phyloP scores from a whole-genome alignment of 2,113 vertebrate species.

The Engraulis encrasicolus region DNA sequence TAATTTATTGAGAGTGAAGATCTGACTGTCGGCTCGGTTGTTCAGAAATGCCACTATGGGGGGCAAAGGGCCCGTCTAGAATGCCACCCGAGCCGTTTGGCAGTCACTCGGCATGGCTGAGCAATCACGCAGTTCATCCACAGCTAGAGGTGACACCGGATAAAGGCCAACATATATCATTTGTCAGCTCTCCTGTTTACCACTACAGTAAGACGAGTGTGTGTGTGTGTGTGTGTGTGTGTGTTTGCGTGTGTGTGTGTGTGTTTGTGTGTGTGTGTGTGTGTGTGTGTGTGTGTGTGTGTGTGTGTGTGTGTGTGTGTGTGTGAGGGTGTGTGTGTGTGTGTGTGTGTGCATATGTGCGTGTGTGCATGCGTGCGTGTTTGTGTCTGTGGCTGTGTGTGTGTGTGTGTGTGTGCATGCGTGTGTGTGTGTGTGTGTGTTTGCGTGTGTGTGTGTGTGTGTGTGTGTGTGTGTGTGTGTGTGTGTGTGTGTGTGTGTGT shows the following conservation, averaged over 20 bases:
- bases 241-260: background rate
- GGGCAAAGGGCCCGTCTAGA: background rate
- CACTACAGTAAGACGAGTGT: background rate
- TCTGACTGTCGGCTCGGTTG: constrained; percentile 1
- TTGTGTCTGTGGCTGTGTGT: background rate
- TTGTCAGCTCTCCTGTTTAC: constrained; percentile 3
- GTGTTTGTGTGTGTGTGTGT: too few relatives aligned
- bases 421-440: background rate
- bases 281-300: constrained; percentile 7
- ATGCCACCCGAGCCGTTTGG: constrained; percentile 1
- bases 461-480: background rate
- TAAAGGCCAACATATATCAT: constrained; percentile 26
- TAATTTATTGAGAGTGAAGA: constrained; percentile 7
- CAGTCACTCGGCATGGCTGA: background rate
- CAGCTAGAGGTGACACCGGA: background rate
- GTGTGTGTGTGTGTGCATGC: background rate
- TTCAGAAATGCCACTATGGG: constrained; percentile 35
- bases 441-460: background rate
- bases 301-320: background rate
- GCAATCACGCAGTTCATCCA: background rate
- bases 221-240: constrained; percentile 6
- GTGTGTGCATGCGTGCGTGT: background rate
- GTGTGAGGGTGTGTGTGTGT: background rate
- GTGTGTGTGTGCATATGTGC: background rate
- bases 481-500: background rate